Base-by-base conservation (phyloP, 1,140 invertebrate species). In the Oscheius sp. region DNA sequence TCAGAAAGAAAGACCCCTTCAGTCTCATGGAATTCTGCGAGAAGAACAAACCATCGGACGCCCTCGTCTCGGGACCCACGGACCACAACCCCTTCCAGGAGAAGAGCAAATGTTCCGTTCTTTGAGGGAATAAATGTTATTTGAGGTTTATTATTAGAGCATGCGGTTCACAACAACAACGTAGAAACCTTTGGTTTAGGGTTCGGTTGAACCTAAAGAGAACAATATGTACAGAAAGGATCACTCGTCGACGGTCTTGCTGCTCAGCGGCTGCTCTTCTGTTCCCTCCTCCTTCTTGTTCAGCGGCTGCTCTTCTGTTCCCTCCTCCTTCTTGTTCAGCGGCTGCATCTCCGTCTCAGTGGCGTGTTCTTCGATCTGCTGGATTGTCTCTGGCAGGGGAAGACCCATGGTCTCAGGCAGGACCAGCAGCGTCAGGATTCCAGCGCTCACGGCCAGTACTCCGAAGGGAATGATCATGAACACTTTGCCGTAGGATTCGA, bases 331-430 rank as follows among this genome's bases (percentile, higher is more conserved):
- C 49, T 23, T 55, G 23, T 23, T 55, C 49, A 55, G 4, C 49
- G 49, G 7, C 49, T 55, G 49, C 23, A 55, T 7, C 23, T 55
- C 49, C 23, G 23, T 23, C 23, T 55, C 49, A 7, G 49, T 26
- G 23, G 49, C 15, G 7, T 7, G 38, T 15, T 55, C 28, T 26
- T 55, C 49, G 23, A 80, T 70, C 45, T 84, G 75, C 36, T 84
- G 73, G 46, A 83, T 80, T 18, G 83, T 84, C 52, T 84, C 83
- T n/a, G 69, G 68, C 1, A 84, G 68, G 18, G 82, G 68, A 32
- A 68, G 63, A 26, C 82, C 83, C 26, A 65, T 79, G 26, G 82
- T 83, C 74, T 83, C 82, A 18, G 83, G 82, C 38, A 83, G 49
- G 20, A 81, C 73, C 15, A 83, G 31, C 7, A 79, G 7, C 15